Conservation (phyloP, 1,140 invertebrate species). For the Argopecten irradians region DNA sequence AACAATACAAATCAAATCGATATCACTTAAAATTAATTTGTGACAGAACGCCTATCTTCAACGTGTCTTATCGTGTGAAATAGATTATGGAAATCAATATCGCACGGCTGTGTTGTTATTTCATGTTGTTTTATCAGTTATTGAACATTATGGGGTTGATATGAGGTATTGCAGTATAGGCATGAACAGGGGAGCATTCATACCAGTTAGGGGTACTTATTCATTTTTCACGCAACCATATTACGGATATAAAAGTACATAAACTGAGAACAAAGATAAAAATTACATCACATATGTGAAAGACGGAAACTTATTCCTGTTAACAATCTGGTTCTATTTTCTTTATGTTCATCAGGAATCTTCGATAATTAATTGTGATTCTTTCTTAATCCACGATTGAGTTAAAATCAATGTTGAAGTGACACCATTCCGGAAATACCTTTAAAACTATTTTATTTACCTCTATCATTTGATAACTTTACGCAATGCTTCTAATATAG, state of each 20-base stretch:
- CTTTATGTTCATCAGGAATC: neutral
- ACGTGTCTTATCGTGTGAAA: neutral
- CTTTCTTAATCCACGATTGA: neutral
- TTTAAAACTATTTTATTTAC: neutral
- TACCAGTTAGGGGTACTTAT: too few relatives aligned
- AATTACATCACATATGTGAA: too few relatives aligned
- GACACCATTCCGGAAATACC: neutral
- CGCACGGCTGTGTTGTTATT: neutral
- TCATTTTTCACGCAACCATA: too few relatives aligned
- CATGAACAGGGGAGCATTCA: too few relatives aligned
- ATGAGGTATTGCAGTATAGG: too few relatives aligned
- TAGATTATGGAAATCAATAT: neutral
- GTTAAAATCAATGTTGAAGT: neutral
- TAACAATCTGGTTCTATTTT: neutral
- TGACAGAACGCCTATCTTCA: neutral
- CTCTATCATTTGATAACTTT: too few relatives aligned
- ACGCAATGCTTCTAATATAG: too few relatives aligned
- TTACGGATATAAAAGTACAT: too few relatives aligned
- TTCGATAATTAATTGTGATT: neutral
- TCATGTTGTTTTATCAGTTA: neutral
- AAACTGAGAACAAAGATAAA: too few relatives aligned
- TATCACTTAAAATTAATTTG: neutral
- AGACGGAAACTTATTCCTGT: neutral
- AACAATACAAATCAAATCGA: neutral
- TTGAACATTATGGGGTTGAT: neutral